Conservation (phyloP, 2,797 vertebrate species). For the Threskiornis aethiopicus region DNA sequence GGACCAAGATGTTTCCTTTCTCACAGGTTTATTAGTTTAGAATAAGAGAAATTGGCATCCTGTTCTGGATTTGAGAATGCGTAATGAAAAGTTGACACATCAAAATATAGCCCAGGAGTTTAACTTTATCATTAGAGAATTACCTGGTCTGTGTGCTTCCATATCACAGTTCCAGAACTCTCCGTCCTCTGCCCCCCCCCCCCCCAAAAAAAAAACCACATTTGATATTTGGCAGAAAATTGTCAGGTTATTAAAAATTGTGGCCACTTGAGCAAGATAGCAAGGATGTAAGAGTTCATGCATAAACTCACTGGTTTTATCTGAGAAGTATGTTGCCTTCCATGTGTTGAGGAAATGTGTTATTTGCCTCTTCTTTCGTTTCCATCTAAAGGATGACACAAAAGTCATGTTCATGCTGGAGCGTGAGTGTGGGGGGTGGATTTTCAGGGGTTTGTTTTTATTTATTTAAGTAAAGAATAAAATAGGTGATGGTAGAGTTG, state of each 20-base stretch:
- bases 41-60: neutral
- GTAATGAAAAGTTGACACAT: neutral
- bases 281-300: neutral
- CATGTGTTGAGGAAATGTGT: neutral
- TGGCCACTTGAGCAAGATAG: neutral
- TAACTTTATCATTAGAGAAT: neutral
- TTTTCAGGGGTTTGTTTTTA: neutral
- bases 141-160: neutral
- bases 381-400: neutral
- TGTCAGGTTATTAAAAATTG: neutral
- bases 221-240: neutral
- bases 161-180: neutral
- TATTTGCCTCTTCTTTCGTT: neutral
- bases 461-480: neutral
- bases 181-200: neutral
- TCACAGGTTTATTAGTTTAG: neutral
- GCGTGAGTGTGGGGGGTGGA: neutral
- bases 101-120: neutral
- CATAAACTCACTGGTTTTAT: neutral
- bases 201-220: neutral
- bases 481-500: neutral
- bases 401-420: neutral
- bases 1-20: neutral
- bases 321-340: neutral
- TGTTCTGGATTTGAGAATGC: neutral